Evolutionary conservation across 2,888 invertebrate genomes (phyloP), one percentile per base, ranked within the genome.

Genomic region (Parapristionchus giblindavisi): DNA sequence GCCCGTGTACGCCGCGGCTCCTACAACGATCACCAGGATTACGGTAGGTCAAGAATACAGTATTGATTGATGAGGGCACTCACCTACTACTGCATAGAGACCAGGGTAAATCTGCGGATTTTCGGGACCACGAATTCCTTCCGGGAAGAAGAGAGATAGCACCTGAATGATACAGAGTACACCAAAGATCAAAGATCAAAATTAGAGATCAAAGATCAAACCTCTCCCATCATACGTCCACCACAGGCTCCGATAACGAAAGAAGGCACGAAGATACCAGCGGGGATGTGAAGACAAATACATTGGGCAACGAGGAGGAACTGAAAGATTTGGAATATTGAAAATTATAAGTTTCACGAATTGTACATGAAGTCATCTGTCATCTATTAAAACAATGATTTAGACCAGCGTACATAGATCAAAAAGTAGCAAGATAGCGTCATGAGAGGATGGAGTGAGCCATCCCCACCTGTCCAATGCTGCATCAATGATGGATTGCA

Each of bases 61-160:
- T n/a, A n/a, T 21, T 11, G 24, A 56, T 8, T 11, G 14, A 27
- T 11, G 24, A 8, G 24, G 1, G 1, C 24, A 79, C 87, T 78
- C 79, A 0, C 97, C 97, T 0, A 96, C 97, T 0, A 95, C 94
- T 2, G 98, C 96, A 89, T 98, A 98, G 0, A 97, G 96, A 40
- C 97, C 85, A 70, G 95, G 95, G 84, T 96, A 92, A 78, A 98
- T 95, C 84, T 93, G 93, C 60, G 93, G 92, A 0, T 94, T 94
- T 0, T 95, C 80, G 4, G 76, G 95, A 11, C 84, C 84, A 3
- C 94, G 92, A 75, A 98, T 93, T 0, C 97, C 97, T 71, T 91
- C 91, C 0, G 98, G 97, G 88, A 96, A 97, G 92, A 93, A 93
- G 82, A 94, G 91, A 82, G 95, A 94, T 93, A 98, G 95, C 32